A percentile compares a stretch with the other conserved stretches of the same genome.
Conservation (phyloP, 2,797 vertebrate genomes). For the Pampus argenteus region DNA sequence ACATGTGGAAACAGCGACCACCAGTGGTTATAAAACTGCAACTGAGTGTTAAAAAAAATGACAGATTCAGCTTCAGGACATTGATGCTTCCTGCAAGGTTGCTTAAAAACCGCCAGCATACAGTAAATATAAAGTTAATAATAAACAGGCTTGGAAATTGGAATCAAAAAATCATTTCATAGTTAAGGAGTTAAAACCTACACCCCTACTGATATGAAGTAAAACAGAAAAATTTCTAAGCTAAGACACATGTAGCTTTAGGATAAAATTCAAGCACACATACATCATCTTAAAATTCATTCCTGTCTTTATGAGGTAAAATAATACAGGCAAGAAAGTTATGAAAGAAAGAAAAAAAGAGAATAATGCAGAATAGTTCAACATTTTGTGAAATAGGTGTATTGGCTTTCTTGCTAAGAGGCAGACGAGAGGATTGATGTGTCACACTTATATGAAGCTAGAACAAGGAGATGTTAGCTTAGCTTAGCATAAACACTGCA, state of each 20-base stretch:
- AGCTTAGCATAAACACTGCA: slow-evolving; percentile 8
- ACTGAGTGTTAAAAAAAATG: slow-evolving; percentile 33
- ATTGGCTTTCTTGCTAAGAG: neutral
- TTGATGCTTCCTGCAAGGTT: slow-evolving; percentile 22
- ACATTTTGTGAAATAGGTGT: slow-evolving; percentile 11
- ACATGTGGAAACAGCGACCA: slow-evolving; percentile 66
- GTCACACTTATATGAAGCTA: neutral
- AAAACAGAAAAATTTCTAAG: slow-evolving; percentile 44
- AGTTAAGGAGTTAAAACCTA: slow-evolving; percentile 43
- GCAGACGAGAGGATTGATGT: neutral
- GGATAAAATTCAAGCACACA: slow-evolving; percentile 39
- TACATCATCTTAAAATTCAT: slow-evolving; percentile 41
- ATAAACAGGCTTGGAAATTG: slow-evolving; percentile 40
- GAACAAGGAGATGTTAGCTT: neutral
- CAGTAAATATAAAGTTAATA: slow-evolving; percentile 37
- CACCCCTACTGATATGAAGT: slow-evolving; percentile 31
- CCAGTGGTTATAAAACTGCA: slow-evolving; percentile 67
- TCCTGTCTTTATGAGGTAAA: slow-evolving; percentile 67
- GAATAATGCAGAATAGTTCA: slow-evolving; percentile 1
- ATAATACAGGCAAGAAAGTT: slow-evolving; percentile 41
- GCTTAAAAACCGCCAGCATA: slow-evolving; percentile 32
- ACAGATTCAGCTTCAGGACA: slow-evolving; percentile 39
- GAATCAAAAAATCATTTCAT: slow-evolving; percentile 34
- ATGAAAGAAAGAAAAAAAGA: slow-evolving; percentile 9
- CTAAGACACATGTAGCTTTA: slow-evolving; percentile 28